These are phyloP conservation scores for Podarcis siculus DNA, from an alignment of 2,797 vertebrate genomes.

Conservation along the genomic window DNA sequence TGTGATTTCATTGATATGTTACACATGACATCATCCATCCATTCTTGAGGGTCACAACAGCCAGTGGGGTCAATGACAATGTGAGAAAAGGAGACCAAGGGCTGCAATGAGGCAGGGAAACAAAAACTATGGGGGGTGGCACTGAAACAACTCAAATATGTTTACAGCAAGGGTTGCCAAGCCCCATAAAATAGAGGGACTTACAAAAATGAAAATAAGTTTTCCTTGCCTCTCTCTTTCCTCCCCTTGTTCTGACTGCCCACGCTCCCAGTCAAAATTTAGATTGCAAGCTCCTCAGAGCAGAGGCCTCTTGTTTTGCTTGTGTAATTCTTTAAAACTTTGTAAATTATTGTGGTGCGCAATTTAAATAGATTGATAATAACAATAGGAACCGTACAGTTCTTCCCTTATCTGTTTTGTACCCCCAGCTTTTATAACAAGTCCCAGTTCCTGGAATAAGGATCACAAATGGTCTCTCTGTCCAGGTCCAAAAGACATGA, in stretches of 20 bases:
- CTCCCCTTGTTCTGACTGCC: background rate
- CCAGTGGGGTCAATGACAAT: background rate
- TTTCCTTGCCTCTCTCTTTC: background rate
- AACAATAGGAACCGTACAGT: background rate
- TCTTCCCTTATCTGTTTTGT: background rate
- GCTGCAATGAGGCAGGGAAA: background rate
- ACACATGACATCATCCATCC: too few relatives aligned
- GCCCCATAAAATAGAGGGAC: background rate
- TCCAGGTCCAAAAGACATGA: slow-evolving; percentile 47
- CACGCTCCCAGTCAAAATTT: too few relatives aligned
- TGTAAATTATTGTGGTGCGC: background rate
- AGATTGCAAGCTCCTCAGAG: background rate
- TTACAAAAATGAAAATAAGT: background rate
- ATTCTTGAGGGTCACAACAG: too few relatives aligned
- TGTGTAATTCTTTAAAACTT: background rate
- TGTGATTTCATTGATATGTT: too few relatives aligned
- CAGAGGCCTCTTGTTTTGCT: background rate
- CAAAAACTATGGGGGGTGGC: background rate
- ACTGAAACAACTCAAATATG: background rate
- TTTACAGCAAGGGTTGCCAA: background rate
- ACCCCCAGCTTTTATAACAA: background rate
- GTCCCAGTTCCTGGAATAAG: slow-evolving; percentile 11
- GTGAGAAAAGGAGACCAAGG: background rate
- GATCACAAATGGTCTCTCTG: slow-evolving; percentile 6
- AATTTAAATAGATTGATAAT: background rate